phyloP scores from a whole-genome alignment of 2,888 invertebrate species.

The Synergus umbraculus region DNA sequence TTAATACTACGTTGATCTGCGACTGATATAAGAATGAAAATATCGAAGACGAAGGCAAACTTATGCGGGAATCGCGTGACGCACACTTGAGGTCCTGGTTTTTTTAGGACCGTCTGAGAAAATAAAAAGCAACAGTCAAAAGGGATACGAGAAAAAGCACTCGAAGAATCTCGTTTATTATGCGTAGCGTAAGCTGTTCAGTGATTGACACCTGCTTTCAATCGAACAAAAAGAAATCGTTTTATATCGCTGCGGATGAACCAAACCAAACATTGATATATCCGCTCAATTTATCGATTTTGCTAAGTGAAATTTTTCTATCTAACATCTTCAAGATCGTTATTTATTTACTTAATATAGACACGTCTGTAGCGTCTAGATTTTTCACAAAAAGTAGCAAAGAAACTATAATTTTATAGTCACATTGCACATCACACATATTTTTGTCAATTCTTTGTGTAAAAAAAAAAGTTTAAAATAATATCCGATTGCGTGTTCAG shows the following conservation, averaged over 20 bases:
- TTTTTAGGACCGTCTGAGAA: slow-evolving; percentile 53
- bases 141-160: slow-evolving; percentile 60
- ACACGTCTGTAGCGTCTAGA: too few species aligned
- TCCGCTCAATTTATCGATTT: slow-evolving; percentile 32
- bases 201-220: slow-evolving; percentile 58
- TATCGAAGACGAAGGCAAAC: slow-evolving; percentile 53
- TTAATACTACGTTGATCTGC: slow-evolving; percentile 31
- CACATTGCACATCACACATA: background rate
- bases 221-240: slow-evolving; percentile 44
- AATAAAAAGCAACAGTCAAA: slow-evolving; percentile 46
- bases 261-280: slow-evolving; percentile 37
- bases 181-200: slow-evolving; percentile 60
- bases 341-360: background rate
- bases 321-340: slow-evolving; percentile 8
- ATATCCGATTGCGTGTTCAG: background rate
- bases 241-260: slow-evolving; percentile 33
- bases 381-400: background rate
- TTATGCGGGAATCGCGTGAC: slow-evolving; percentile 61
- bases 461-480: background rate
- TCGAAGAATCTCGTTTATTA: slow-evolving; percentile 61
- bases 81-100: slow-evolving; percentile 48
- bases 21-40: slow-evolving; percentile 51
- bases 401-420: background rate
- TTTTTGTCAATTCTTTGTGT: background rate
- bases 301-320: slow-evolving; percentile 26